Base-by-base conservation (phyloP, 1,140 invertebrate species). In the Drosophila carrolli region DNA sequence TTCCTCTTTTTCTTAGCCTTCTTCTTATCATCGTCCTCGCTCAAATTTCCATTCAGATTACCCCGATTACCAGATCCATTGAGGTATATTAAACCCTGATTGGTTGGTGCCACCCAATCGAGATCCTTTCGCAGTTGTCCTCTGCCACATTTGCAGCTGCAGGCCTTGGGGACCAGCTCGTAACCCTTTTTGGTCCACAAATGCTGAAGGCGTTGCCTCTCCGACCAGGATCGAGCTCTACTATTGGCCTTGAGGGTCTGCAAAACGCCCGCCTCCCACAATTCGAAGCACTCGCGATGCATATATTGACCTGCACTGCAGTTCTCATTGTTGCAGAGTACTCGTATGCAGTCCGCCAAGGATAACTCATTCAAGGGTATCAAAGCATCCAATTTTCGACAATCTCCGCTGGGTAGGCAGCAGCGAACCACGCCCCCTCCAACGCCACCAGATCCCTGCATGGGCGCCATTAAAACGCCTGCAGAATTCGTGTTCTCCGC, bases 111-210 rank as follows among this genome's bases (percentile, higher is more conserved):
- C 75, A 95, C 94, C 97, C 98, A 99, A 86, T 99, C 97, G 11
- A 98, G 93, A 93, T 99, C 98, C 93, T 99, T 99, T 86, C 98
- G 96, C 56, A 99, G 92, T 91, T 99, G 98, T 1, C 98, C 98
- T 6, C 97, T 94, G 0, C 96, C 97, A 93, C 98, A 96, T 82
- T 96, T 95, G 94, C 98, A 95, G 78, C 96, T 95, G 94, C 98
- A 97, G 46, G 97, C 96, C 91, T 97, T 97, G 91, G 96, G 97
- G 1, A 97, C 97, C 90, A 98, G 93, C 92, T 99, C 98, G 93
- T 98, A 99, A 11, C 98, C 98, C 93, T 98, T 98, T 93, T 99
- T 98, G 41, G 98, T 98, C 98, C 98, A 99, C 59, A 99, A 93
- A 92, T 99, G 98, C 93, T 99, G 98, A 74, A 97, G 95, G 14